Evolutionary conservation across 2,888 invertebrate genomes (phyloP).

Genomic region (Hydraecia micacea): DNA sequence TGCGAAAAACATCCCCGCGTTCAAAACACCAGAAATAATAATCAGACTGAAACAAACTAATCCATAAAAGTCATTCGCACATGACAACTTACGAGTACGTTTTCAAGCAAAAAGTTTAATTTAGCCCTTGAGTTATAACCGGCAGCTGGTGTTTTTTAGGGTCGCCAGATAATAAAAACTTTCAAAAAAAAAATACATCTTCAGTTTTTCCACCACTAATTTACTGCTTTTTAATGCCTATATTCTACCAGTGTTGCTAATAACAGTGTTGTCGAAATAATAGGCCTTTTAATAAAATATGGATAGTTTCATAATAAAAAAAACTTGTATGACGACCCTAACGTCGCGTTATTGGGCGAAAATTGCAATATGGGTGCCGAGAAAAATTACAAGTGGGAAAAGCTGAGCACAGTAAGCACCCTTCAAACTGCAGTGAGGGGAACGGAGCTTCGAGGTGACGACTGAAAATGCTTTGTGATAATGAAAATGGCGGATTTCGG

Average conservation of each 20-base stretch:
- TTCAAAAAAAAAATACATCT: conserved; percentile 3
- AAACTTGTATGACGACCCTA: conserved; percentile 52
- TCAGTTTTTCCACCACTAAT: not conserved
- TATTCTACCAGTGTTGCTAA: not conserved
- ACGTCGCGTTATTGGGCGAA: conserved; percentile 76
- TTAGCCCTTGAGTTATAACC: conserved; percentile 82
- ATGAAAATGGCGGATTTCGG: conserved; percentile 64
- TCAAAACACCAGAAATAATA: conserved; percentile 57
- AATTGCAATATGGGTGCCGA: conserved; percentile 79
- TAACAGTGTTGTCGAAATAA: not conserved
- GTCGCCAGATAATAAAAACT: conserved; percentile 52
- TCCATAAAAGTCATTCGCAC: conserved; percentile 79
- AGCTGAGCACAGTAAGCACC: conserved; percentile 73
- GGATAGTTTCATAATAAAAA: conserved; percentile 36
- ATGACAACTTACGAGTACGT: conserved; percentile 80
- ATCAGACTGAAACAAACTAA: conserved; percentile 71
- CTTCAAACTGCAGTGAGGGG: conserved; percentile 75
- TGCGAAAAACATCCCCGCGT: not conserved
- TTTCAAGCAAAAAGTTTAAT: conserved; percentile 83
- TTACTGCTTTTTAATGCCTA: not conserved
- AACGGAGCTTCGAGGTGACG: conserved; percentile 61
- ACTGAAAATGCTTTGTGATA: conserved; percentile 67
- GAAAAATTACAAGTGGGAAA: conserved; percentile 85
- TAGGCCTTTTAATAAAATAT: not conserved
- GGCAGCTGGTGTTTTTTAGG: conserved; percentile 75